Percentiles rank a stretch among this genome's conserved stretches.
These are phyloP conservation scores for Sigmodon hispidus DNA, from an alignment of 2,113 vertebrate genomes.

Conservation along the genomic window DNA sequence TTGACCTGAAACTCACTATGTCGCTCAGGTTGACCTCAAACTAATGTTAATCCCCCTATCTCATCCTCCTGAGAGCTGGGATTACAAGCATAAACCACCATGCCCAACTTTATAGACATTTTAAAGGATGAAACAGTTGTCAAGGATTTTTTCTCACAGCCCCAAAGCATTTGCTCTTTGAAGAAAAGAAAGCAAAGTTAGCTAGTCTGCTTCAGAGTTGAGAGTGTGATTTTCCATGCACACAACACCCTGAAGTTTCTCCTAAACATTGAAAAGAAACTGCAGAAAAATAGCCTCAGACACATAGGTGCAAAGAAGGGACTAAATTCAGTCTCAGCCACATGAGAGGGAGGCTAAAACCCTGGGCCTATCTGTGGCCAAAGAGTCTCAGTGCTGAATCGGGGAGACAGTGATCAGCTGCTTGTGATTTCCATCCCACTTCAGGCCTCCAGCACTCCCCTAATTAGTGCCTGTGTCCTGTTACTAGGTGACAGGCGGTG, in stretches of 20 bases:
- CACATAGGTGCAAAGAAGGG: neutral
- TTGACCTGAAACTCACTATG: neutral
- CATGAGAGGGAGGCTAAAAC: neutral
- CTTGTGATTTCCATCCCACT: conserved; percentile 38
- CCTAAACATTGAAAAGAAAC: neutral
- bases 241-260: neutral
- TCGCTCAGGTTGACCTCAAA: neutral
- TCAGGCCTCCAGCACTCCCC: neutral
- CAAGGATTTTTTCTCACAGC: conserved; percentile 15
- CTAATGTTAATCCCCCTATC: neutral
- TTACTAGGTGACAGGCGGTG: conserved; percentile 39
- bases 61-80: neutral
- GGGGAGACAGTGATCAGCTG: neutral
- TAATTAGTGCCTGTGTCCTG: conserved; percentile 52
- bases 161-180: conserved; percentile 40
- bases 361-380: neutral
- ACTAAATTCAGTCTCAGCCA: neutral
- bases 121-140: conserved; percentile 16
- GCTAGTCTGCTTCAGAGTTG: neutral
- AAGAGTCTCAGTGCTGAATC: neutral
- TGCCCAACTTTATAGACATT: neutral
- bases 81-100: neutral
- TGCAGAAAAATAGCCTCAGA: neutral
- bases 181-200: conserved; percentile 40
- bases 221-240: conserved; percentile 32